Conservation (phyloP, 2,797 vertebrate genomes). For the Lerista edwardsae region DNA sequence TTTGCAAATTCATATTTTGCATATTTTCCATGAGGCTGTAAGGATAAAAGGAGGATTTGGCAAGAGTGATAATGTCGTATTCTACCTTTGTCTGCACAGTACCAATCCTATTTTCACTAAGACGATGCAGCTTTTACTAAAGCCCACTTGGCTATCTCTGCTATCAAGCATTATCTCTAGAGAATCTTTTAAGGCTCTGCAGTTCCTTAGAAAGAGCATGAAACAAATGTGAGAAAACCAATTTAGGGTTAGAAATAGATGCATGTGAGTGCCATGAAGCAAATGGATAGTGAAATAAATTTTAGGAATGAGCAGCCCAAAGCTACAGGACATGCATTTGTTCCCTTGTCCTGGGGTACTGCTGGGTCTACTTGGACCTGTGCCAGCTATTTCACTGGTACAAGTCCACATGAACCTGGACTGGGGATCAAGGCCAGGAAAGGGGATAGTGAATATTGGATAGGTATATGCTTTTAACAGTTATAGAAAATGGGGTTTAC, state of each 20-base stretch:
- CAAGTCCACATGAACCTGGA: no score
- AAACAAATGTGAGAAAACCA: neutral
- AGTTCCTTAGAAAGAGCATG: neutral
- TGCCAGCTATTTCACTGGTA: no score
- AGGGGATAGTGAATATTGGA: no score
- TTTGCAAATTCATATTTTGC: slow-evolving; percentile 44
- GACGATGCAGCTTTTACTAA: neutral
- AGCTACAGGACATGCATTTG: no score
- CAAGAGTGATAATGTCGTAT: neutral
- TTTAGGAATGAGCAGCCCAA: neutral
- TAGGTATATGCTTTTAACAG: no score
- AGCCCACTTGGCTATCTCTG: neutral
- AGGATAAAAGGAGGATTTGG: slow-evolving; percentile 18
- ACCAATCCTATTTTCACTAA: slow-evolving; percentile 6
- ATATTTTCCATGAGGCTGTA: slow-evolving; percentile 28
- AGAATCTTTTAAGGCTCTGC: neutral
- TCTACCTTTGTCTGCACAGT: neutral
- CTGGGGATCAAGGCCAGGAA: no score
- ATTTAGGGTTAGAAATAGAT: neutral
- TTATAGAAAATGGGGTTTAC: no score
- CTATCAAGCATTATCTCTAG: neutral
- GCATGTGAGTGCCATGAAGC: neutral
- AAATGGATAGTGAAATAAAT: neutral
- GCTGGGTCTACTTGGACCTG: no score
- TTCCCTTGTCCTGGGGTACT: no score